Evolutionary conservation across 2,888 invertebrate genomes (phyloP).

Genomic region (Philhelius pedissequus): DNA sequence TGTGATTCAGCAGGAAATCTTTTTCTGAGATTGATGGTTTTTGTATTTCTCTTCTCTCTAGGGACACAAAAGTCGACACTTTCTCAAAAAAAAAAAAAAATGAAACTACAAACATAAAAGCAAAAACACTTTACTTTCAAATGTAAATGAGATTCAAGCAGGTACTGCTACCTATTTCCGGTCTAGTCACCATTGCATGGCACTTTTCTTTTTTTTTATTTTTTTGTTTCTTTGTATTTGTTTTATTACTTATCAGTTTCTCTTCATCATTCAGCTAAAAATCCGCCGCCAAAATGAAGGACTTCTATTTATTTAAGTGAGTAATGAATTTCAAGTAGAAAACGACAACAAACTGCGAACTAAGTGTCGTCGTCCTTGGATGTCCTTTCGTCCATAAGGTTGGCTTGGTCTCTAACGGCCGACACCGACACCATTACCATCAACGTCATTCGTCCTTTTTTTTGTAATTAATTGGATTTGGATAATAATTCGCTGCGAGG

Average conservation of each 20-base stretch:
- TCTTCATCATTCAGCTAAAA: slow-evolving; percentile 26
- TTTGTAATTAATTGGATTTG: slow-evolving; percentile 65
- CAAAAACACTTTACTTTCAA: slow-evolving; percentile 19
- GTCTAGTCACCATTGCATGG: slow-evolving; percentile 64
- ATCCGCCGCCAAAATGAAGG: slow-evolving; percentile 23
- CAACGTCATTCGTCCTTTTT: background rate
- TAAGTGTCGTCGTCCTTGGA: slow-evolving; percentile 42
- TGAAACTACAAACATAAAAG: background rate
- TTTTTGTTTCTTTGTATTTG: background rate
- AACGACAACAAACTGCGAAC: slow-evolving; percentile 52
- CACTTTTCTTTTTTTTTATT: slow-evolving; percentile 10
- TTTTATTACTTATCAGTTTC: slow-evolving; percentile 26
- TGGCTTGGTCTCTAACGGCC: background rate
- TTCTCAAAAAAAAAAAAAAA: background rate
- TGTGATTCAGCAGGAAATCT: slow-evolving; percentile 26
- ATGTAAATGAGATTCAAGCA: slow-evolving; percentile 49
- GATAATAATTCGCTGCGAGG: slow-evolving; percentile 64
- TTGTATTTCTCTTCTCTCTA: background rate
- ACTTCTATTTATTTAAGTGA: slow-evolving; percentile 63
- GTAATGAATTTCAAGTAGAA: slow-evolving; percentile 63
- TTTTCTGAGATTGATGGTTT: slow-evolving; percentile 47
- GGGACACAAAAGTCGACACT: slow-evolving; percentile 47
- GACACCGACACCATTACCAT: background rate
- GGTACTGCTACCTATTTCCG: slow-evolving; percentile 45
- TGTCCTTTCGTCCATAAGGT: background rate